Percentiles rank a stretch among this genome's conserved stretches.
phyloP scores from a whole-genome alignment of 2,888 invertebrate species.

The Acleris sparsana region DNA sequence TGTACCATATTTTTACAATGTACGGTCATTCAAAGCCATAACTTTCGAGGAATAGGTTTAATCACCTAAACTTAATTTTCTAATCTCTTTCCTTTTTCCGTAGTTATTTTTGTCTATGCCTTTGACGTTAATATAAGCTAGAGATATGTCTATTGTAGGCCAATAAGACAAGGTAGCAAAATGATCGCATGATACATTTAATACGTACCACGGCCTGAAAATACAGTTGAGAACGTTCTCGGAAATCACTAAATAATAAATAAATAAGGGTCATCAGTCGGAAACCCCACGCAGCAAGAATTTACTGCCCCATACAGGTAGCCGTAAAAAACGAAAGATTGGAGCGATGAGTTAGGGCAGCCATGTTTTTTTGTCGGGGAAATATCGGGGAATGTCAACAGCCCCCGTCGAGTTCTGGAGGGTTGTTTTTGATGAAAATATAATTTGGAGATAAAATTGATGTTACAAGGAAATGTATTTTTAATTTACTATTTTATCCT shows the following conservation, averaged over 20 bases:
- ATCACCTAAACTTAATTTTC: too few species aligned
- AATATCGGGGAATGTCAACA: constrained; percentile 35
- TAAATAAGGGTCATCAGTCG: constrained; percentile 32
- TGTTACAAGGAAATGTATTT: constrained; percentile 29
- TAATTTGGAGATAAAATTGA: constrained; percentile 34
- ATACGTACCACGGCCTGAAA: too few species aligned
- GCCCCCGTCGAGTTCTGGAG: constrained; percentile 17
- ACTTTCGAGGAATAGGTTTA: too few species aligned
- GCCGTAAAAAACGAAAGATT: constrained; percentile 35
- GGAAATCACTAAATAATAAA: constrained; percentile 24
- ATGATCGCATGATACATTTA: too few species aligned
- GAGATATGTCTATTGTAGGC: too few species aligned
- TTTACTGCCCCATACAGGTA: constrained; percentile 31
- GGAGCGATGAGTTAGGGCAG: constrained; percentile 28
- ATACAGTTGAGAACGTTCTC: neutral
- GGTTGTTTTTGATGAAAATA: constrained; percentile 35
- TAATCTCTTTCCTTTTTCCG: too few species aligned
- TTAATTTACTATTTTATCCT: constrained; percentile 33
- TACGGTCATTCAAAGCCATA: too few species aligned
- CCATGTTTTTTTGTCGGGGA: constrained; percentile 34
- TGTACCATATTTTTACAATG: too few species aligned
- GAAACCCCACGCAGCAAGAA: constrained; percentile 7
- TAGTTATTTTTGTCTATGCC: too few species aligned
- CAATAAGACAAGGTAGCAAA: too few species aligned
- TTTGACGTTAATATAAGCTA: too few species aligned